A percentile compares a stretch with the other conserved stretches of the same genome.
Conservation (phyloP, 2,113 vertebrate species). For the Sprattus sprattus region DNA sequence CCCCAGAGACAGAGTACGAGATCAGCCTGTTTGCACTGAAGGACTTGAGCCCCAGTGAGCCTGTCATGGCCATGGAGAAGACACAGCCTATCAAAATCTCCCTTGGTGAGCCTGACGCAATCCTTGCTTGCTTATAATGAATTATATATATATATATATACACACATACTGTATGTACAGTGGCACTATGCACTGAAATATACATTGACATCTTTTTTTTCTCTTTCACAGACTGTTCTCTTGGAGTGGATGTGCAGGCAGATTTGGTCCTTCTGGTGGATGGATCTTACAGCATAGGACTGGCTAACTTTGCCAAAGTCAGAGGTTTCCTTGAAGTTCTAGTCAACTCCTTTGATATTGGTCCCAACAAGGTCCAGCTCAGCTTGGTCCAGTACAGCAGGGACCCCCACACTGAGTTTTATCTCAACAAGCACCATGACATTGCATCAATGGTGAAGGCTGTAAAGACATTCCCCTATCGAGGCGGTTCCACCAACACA, state of each 20-base stretch:
- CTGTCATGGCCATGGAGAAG: slow-evolving; percentile 84
- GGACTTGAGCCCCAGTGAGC: slow-evolving; percentile 86
- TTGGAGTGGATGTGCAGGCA: slow-evolving; percentile 94
- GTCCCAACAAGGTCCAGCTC: slow-evolving; percentile 86
- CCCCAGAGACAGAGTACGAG: slow-evolving; percentile 91
- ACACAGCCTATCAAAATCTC: slow-evolving; percentile 90
- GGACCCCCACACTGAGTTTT: slow-evolving; percentile 93
- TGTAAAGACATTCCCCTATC: slow-evolving; percentile 92
- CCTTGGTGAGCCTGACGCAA: slow-evolving; percentile 76
- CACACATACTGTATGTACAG: background rate
- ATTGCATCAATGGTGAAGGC: slow-evolving; percentile 86
- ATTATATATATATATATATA: background rate
- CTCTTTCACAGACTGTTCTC: slow-evolving; percentile 86
- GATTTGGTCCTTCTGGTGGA: slow-evolving; percentile 96
- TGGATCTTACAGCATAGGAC: slow-evolving; percentile 97
- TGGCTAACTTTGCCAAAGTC: slow-evolving; percentile 98
- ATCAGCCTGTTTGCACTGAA: slow-evolving; percentile 90
- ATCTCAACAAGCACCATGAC: slow-evolving; percentile 87
- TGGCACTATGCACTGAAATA: slow-evolving; percentile 44
- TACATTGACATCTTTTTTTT: slow-evolving; percentile 57
- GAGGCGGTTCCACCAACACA: slow-evolving; percentile 99
- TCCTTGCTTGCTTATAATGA: background rate
- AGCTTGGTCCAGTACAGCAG: slow-evolving; percentile 98
- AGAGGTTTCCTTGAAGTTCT: slow-evolving; percentile 94
- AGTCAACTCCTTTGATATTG: slow-evolving; percentile 93